phyloP scores from a whole-genome alignment of 2,113 vertebrate genomes.

The Solea solea region DNA sequence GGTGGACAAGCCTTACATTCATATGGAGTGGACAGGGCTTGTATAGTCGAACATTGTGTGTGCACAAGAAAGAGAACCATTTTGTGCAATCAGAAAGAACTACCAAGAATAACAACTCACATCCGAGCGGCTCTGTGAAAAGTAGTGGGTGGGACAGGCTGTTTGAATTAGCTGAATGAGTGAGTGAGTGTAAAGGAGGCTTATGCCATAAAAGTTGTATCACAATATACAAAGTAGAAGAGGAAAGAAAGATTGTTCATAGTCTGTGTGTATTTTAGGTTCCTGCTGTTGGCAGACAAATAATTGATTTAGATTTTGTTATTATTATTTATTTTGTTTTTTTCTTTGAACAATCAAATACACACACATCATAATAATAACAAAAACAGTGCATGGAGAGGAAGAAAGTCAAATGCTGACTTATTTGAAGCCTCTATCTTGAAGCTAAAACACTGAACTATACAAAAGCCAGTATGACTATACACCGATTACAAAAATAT shows the following conservation, averaged over 20 bases:
- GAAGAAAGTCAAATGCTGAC: no score
- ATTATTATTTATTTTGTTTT: no score
- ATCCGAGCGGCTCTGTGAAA: constrained; percentile 2
- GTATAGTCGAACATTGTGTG: not conserved
- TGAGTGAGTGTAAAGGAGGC: constrained; percentile 6
- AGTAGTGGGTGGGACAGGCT: constrained; percentile 13
- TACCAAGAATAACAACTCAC: constrained; percentile 24
- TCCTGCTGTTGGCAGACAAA: no score
- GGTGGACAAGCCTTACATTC: constrained; percentile 23
- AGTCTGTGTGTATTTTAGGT: not conserved
- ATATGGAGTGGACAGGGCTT: constrained; percentile 1
- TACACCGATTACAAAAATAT: no score
- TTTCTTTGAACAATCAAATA: no score
- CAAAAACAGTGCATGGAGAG: no score
- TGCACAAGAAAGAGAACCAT: not conserved
- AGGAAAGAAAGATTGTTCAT: not conserved
- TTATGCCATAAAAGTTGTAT: constrained; percentile 36
- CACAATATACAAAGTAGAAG: not conserved
- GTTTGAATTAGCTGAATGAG: constrained; percentile 1
- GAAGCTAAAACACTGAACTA: no score
- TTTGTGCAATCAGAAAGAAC: constrained; percentile 5
- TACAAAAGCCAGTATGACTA: no score
- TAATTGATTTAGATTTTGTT: no score
- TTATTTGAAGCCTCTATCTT: no score
- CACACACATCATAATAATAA: no score